Percentiles rank a stretch among this genome's conserved stretches.
These are phyloP conservation scores for Nemotelus nigrinus DNA, from an alignment of 2,888 invertebrate genomes.

Conservation along the genomic window DNA sequence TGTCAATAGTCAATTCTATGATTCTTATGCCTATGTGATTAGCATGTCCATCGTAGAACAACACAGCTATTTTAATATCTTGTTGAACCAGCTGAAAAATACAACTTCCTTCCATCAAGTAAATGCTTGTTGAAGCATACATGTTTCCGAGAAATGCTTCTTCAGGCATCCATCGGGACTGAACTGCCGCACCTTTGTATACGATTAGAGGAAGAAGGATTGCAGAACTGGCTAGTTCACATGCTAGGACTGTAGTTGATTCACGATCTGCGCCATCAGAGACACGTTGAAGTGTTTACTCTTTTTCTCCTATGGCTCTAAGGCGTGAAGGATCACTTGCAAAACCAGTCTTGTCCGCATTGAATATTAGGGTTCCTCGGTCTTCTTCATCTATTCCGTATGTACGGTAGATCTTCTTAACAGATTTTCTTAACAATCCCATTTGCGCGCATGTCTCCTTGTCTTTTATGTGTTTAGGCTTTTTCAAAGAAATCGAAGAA, in stretches of 20 bases:
- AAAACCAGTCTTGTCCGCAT: conserved; percentile 6
- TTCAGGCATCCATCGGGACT: not conserved
- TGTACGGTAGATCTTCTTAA: not conserved
- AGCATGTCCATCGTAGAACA: too few species aligned
- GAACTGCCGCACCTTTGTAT: not conserved
- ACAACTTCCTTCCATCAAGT: too few species aligned
- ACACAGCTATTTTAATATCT: too few species aligned
- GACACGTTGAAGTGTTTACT: not conserved
- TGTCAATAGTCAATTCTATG: too few species aligned
- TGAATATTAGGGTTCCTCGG: conserved; percentile 10
- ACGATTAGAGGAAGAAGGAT: not conserved
- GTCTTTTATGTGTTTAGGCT: not conserved
- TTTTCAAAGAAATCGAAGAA: not conserved
- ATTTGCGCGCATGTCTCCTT: not conserved
- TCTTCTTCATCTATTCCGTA: conserved; percentile 9
- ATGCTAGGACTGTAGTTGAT: not conserved
- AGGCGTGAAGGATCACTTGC: conserved; percentile 3
- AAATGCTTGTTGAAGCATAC: not conserved
- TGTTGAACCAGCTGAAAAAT: not conserved
- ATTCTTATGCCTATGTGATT: too few species aligned
- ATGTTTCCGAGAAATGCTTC: not conserved
- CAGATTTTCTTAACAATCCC: too few species aligned
- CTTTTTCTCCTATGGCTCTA: not conserved
- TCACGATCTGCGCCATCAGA: not conserved
- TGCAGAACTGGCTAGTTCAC: not conserved